Evolutionary conservation across 2,888 invertebrate species (phyloP).

Genomic region (Byasa hedistus): DNA sequence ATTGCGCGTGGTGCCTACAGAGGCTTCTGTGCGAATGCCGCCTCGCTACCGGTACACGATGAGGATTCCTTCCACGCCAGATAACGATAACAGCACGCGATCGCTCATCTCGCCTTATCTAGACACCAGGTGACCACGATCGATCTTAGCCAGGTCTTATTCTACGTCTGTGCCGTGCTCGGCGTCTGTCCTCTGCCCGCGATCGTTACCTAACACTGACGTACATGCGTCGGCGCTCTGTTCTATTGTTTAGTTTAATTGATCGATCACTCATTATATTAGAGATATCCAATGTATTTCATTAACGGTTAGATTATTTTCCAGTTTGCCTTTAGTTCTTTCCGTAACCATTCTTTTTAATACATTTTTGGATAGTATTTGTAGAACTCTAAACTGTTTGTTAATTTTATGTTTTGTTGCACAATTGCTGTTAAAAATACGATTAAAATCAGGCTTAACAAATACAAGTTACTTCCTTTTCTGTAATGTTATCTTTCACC

Average conservation of each 20-base stretch:
- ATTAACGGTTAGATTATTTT: constrained; percentile 14
- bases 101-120: constrained; percentile 73
- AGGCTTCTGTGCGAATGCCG: constrained; percentile 77
- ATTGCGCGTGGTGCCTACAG: constrained; percentile 70
- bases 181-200: constrained; percentile 18
- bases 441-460: background rate
- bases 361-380: background rate
- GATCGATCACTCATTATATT: constrained; percentile 24
- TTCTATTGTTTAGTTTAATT: constrained; percentile 25
- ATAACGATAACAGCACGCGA: constrained; percentile 72
- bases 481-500: constrained; percentile 1
- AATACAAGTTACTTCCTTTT: constrained; percentile 1
- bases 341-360: background rate
- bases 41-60: constrained; percentile 52
- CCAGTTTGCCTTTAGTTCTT: background rate
- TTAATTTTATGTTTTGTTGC: background rate
- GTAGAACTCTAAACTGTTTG: background rate
- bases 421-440: background rate
- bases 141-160: constrained; percentile 50
- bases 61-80: constrained; percentile 71
- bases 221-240: constrained; percentile 14
- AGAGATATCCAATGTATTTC: constrained; percentile 12
- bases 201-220: constrained; percentile 41
- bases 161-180: constrained; percentile 43
- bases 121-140: constrained; percentile 57